A percentile compares a stretch with the other conserved stretches of the same genome.
Evolutionary conservation across 23 tunicate species (phyloP).

Genomic region (Ciona savignyi): DNA sequence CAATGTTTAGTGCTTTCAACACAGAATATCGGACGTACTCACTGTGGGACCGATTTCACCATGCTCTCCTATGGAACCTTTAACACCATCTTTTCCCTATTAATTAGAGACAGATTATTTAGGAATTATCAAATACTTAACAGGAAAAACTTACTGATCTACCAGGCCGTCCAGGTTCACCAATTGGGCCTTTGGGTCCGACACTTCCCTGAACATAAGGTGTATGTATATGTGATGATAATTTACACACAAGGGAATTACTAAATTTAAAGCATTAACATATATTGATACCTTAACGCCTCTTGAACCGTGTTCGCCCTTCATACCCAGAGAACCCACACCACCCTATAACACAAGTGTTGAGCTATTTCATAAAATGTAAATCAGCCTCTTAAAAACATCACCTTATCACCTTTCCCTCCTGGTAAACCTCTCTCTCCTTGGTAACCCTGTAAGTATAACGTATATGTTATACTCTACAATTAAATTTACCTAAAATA

Average conservation of each 20-base stretch:
- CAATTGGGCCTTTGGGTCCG: not conserved
- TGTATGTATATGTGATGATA: not conserved
- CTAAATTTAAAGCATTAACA: too few relatives aligned
- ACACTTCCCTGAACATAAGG: not conserved
- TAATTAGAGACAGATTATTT: too few relatives aligned
- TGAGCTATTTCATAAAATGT: not conserved
- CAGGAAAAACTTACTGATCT: not conserved
- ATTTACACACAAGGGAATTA: not conserved
- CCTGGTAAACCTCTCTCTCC: not conserved
- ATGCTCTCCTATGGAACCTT: not conserved
- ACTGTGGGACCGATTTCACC: not conserved
- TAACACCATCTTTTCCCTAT: not conserved
- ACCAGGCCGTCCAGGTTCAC: not conserved
- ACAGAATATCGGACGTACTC: not conserved
- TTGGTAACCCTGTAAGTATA: not conserved
- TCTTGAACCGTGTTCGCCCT: not conserved
- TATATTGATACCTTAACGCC: not conserved
- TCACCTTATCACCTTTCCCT: not conserved
- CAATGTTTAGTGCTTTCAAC: not conserved
- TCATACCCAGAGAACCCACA: not conserved
- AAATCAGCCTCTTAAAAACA: not conserved
- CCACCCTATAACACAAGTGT: not conserved
- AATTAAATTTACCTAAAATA: too few relatives aligned
- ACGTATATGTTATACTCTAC: not conserved
- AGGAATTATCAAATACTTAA: not conserved